phyloP scores from a whole-genome alignment of 1,140 invertebrate species.

The Drosophila auraria region DNA sequence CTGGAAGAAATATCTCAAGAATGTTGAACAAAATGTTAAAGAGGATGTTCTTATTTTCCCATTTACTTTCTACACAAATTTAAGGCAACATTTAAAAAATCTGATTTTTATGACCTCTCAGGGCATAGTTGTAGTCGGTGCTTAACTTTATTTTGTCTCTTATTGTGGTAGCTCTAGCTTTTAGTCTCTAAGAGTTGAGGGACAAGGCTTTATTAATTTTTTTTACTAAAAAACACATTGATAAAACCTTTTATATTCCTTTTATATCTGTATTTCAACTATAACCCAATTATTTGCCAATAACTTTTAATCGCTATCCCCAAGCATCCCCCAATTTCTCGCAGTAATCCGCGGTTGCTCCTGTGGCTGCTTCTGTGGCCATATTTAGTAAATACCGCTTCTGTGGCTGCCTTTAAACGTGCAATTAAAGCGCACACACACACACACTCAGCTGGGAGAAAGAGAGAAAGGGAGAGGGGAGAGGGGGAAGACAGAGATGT shows the following conservation, averaged over 20 bases:
- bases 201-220: too few species aligned
- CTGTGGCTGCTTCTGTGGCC: conserved; percentile 53
- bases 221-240: too few species aligned
- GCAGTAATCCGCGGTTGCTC: conserved; percentile 8
- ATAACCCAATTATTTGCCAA: neutral
- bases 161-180: too few species aligned
- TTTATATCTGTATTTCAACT: too few species aligned
- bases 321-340: neutral
- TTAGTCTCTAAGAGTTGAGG: neutral
- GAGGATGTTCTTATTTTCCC: too few species aligned
- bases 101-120: neutral
- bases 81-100: neutral
- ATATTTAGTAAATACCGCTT: conserved; percentile 84
- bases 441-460: conserved; percentile 19
- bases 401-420: conserved; percentile 82
- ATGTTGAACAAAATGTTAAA: neutral
- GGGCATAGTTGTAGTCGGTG: too few species aligned
- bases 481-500: conserved; percentile 2
- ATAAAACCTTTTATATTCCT: too few species aligned
- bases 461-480: conserved; percentile 6
- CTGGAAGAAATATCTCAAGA: conserved; percentile 3
- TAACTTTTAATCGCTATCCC: neutral
- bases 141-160: too few species aligned
- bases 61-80: too few species aligned
- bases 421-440: conserved; percentile 76